Conservation (phyloP, 2,797 vertebrate species). For the Malacoraja senta region DNA sequence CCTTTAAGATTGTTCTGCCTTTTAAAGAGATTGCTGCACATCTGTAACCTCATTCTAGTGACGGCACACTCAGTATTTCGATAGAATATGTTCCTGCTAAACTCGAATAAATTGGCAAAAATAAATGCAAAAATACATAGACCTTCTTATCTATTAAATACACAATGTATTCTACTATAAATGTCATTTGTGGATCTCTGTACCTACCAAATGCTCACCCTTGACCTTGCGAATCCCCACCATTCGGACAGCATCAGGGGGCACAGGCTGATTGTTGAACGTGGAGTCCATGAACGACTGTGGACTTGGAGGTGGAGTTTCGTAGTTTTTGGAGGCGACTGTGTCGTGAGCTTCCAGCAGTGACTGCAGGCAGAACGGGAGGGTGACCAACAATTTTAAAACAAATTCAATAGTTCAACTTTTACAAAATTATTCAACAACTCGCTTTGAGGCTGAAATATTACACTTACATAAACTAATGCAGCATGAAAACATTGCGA, state of each 20-base stretch:
- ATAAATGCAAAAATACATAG: too few relatives aligned
- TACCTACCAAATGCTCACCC: constrained; percentile 82
- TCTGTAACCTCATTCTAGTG: too few relatives aligned
- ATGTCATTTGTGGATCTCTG: neutral
- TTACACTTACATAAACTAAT: neutral
- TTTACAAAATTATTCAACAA: neutral
- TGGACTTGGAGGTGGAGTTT: constrained; percentile 80
- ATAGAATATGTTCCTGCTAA: too few relatives aligned
- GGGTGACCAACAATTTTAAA: neutral
- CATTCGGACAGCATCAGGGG: constrained; percentile 88
- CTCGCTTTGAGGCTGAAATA: neutral
- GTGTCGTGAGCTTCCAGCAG: constrained; percentile 91
- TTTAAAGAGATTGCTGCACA: too few relatives aligned
- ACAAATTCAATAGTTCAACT: neutral
- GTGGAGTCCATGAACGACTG: constrained; percentile 74
- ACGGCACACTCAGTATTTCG: too few relatives aligned
- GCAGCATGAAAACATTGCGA: too few relatives aligned
- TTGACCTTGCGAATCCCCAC: constrained; percentile 89
- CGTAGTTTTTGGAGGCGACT: constrained; percentile 88
- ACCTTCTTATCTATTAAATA: too few relatives aligned
- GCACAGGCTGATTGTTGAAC: constrained; percentile 81
- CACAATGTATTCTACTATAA: neutral
- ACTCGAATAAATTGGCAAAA: too few relatives aligned
- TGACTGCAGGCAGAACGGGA: constrained; percentile 58
- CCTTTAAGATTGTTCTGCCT: too few relatives aligned